These are phyloP conservation scores for Melanostoma mellinum DNA, from an alignment of 2,888 invertebrate genomes.

Conservation along the genomic window DNA sequence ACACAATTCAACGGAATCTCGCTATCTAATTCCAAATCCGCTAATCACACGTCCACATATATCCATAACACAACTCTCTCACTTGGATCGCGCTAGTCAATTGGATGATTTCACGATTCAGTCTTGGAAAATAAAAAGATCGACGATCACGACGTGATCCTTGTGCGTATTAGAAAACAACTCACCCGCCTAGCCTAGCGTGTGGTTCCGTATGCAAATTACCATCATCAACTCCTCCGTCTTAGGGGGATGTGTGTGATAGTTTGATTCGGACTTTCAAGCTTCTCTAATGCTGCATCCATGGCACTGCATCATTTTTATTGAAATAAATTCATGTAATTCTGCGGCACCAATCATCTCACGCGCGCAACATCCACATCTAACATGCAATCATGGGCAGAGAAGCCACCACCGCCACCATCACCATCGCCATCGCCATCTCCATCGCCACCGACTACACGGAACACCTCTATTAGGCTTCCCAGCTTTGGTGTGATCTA, in stretches of 20 bases:
- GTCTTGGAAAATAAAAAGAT: slow-evolving; percentile 41
- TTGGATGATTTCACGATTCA: slow-evolving; percentile 69
- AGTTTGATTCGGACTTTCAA: slow-evolving; percentile 9
- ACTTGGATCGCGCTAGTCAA: slow-evolving; percentile 37
- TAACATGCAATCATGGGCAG: slow-evolving; percentile 64
- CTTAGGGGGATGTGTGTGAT: slow-evolving; percentile 44
- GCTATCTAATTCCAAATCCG: slow-evolving; percentile 55
- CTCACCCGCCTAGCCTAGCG: slow-evolving; percentile 55
- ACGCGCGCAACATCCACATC: slow-evolving; percentile 58
- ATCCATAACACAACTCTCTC: slow-evolving; percentile 37
- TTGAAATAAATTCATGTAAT: slow-evolving; percentile 73
- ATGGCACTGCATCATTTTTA: slow-evolving; percentile 67
- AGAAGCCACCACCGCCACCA: slow-evolving; percentile 56
- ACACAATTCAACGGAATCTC: slow-evolving; percentile 37
- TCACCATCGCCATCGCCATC: slow-evolving; percentile 51
- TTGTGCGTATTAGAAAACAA: slow-evolving; percentile 53
- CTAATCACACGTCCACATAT: slow-evolving; percentile 59
- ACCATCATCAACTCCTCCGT: slow-evolving; percentile 63
- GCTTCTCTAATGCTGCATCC: slow-evolving; percentile 17
- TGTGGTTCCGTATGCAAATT: slow-evolving; percentile 70
- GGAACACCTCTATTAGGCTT: slow-evolving; percentile 68
- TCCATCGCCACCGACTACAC: slow-evolving; percentile 36
- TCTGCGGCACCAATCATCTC: slow-evolving; percentile 68
- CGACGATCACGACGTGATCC: slow-evolving; percentile 57
- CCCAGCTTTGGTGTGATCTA: background rate